Conservation (phyloP, 2,797 vertebrate species). For the Monodelphis domestica region DNA sequence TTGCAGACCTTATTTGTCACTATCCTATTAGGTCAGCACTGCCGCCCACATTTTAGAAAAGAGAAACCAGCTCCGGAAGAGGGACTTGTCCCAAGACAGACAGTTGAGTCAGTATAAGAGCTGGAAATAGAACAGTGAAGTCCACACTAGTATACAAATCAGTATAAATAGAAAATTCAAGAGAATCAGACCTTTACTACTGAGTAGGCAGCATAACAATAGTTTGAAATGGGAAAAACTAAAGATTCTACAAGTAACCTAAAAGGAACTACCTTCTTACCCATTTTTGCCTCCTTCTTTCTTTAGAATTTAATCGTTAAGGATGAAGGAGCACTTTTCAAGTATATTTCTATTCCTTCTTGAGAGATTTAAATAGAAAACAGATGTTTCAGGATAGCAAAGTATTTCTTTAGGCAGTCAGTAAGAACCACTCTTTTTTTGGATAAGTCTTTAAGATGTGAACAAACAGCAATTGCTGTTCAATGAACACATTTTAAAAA, state of each 20-base stretch:
- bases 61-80: constrained; percentile 33
- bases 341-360: constrained; percentile 53
- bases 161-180: constrained; percentile 56
- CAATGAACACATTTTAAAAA: constrained; percentile 67
- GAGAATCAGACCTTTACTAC: constrained; percentile 43
- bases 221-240: constrained; percentile 29
- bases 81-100: not conserved
- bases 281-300: constrained; percentile 38
- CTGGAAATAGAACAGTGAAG: constrained; percentile 62
- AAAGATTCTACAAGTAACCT: not conserved
- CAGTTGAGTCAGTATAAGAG: constrained; percentile 2
- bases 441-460: constrained; percentile 56
- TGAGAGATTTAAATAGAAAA: constrained; percentile 76
- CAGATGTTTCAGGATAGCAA: constrained; percentile 74
- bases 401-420: constrained; percentile 61
- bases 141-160: constrained; percentile 39
- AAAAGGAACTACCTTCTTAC: constrained; percentile 50
- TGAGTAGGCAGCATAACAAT: constrained; percentile 2
- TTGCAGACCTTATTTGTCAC: not conserved
- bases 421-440: constrained; percentile 65
- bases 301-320: constrained; percentile 7
- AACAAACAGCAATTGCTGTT: constrained; percentile 73
- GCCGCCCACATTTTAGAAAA: constrained; percentile 5
- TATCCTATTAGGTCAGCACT: not conserved
- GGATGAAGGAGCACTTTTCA: constrained; percentile 48